Conservation (phyloP, 2,888 invertebrate species). For the Nomada goodeniana region DNA sequence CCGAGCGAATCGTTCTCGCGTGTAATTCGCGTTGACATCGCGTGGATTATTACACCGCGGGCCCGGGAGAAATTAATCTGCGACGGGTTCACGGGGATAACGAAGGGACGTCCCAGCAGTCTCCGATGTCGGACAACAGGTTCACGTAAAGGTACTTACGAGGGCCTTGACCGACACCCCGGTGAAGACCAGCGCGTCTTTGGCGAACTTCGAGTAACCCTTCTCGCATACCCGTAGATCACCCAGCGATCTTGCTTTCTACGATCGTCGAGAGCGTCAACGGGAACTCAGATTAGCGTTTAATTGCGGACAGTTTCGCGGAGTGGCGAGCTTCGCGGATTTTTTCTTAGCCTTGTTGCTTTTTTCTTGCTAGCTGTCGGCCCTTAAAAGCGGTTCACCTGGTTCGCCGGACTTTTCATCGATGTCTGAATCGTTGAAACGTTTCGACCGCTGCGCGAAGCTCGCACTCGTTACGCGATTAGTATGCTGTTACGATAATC, state of each 20-base stretch:
- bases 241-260: conserved; percentile 86
- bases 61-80: neutral
- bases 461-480: conserved; percentile 59
- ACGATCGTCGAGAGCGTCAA: conserved; percentile 69
- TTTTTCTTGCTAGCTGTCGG: no score
- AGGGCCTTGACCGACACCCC: conserved; percentile 87
- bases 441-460: conserved; percentile 34
- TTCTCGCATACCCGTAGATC: conserved; percentile 84
- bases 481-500: conserved; percentile 61
- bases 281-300: conserved; percentile 72
- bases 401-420: neutral
- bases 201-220: conserved; percentile 78
- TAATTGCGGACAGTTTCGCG: conserved; percentile 50
- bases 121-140: conserved; percentile 51
- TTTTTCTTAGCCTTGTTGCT: no score
- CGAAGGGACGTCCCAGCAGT: conserved; percentile 22
- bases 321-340: conserved; percentile 54
- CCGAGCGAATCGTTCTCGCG: conserved; percentile 50
- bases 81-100: neutral
- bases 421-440: neutral
- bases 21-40: neutral
- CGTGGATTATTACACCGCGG: neutral
- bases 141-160: conserved; percentile 85
- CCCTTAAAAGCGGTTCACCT: neutral
- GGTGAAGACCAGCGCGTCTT: conserved; percentile 84